Base-by-base conservation (phyloP, 2,797 vertebrate genomes). In the Diplodus sargus region DNA sequence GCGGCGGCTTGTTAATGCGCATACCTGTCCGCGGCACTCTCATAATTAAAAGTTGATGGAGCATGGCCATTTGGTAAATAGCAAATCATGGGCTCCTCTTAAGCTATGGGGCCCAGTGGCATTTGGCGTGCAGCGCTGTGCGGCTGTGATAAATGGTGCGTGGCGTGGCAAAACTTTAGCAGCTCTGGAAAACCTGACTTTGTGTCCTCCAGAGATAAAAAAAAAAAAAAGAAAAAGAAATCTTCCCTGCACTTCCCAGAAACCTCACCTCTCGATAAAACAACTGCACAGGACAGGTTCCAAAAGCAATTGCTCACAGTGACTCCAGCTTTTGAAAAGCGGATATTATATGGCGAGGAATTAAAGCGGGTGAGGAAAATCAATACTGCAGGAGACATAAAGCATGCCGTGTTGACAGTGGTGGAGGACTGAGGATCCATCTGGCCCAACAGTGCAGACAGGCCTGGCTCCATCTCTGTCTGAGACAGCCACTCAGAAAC, bases 341-440 rank as follows among this genome's bases (percentile, higher is more conserved):
- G 77, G 91, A 93, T 94, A 90, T 91, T 91, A 90, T 85, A 85
- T 23, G 70, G 87, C 73, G 78, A 85, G 71, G 75, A 89, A 91
- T 93, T 94, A 93, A 92, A 75, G 84, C 56, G 86, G 86, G 89
- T 88, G 90, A 53, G 90, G 88, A 86, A 92, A 94, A 95, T 94
- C 94, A 88, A 95, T 95, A 94, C 79, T 90, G 92, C 90, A 87
- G 92, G 87, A 90, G 90, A 89, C 91, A 95, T 93, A 94, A 95
- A 94, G 89, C 92, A 92, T 70, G 77, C 64, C 45, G 87, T 25
- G 82, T 78, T 94, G 94, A 93, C 93, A 93, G 90, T 85, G 85
- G 89, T 73, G 75, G 87, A 87, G 83, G 75, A 86, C 84, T 34
- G 82, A 85, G 89, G 86, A 91, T 91, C 81, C 90, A 92, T 93